Evolutionary conservation across 2,797 vertebrate species (phyloP).

Genomic region (Pitangus sulphuratus): DNA sequence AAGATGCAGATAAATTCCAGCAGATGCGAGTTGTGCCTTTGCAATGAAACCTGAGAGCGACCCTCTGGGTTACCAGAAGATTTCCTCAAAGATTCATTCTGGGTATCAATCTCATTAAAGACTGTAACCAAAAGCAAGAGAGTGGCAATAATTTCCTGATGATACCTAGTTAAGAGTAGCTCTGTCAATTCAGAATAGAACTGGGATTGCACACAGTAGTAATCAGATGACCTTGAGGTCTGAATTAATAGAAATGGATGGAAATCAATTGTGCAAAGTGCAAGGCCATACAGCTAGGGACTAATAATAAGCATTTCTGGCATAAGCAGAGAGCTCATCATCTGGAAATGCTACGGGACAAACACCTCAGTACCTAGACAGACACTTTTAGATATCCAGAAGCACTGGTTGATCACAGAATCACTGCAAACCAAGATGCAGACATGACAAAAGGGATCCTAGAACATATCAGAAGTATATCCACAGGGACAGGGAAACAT

Average conservation of each 20-base stretch:
- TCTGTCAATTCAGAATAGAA: conserved; percentile 27
- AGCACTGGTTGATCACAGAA: background rate
- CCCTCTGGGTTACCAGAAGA: background rate
- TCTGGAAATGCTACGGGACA: background rate
- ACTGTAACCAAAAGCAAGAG: background rate
- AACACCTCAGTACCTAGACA: background rate
- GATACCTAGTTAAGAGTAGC: conserved; percentile 5
- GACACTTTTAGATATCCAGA: background rate
- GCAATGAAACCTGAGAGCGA: background rate
- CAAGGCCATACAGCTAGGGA: background rate
- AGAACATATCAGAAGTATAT: background rate
- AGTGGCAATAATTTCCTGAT: background rate
- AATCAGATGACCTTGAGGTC: conserved; percentile 36
- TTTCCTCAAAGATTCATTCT: background rate
- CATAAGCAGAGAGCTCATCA: background rate
- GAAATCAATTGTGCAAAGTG: conserved; percentile 45
- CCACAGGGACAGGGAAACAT: background rate
- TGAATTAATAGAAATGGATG: conserved; percentile 27
- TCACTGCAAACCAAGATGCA: background rate
- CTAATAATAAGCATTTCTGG: conserved; percentile 9
- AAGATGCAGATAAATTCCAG: background rate
- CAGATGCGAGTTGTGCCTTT: background rate
- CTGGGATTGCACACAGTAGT: background rate
- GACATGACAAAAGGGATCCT: background rate
- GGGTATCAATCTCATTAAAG: background rate